Percentiles rank a stretch among this genome's conserved stretches.
These are phyloP conservation scores for Teinopalpus imperialis DNA, from an alignment of 2,888 invertebrate species.

Conservation along the genomic window DNA sequence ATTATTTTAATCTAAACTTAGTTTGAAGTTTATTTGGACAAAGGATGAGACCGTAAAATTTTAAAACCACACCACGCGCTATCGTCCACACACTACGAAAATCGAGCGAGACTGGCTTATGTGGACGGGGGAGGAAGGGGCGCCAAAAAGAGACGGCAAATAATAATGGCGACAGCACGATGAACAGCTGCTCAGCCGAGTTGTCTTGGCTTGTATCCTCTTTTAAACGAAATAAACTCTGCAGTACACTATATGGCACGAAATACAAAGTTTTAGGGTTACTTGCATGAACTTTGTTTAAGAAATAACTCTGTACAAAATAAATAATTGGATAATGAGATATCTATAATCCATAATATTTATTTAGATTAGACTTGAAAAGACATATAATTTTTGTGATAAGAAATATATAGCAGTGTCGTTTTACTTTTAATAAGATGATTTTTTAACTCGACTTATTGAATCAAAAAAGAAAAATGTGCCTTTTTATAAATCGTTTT, in stretches of 20 bases:
- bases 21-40: conserved; percentile 63
- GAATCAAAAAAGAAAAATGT: too few relatives aligned
- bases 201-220: conserved; percentile 33
- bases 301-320: too few relatives aligned
- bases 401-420: too few relatives aligned
- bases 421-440: too few relatives aligned
- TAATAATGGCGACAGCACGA: conserved; percentile 69
- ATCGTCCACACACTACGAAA: conserved; percentile 61
- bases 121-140: conserved; percentile 42
- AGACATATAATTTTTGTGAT: too few relatives aligned
- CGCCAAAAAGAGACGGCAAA: conserved; percentile 52
- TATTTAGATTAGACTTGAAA: too few relatives aligned
- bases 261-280: not conserved
- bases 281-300: too few relatives aligned
- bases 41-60: conserved; percentile 70
- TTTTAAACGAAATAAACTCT: conserved; percentile 20
- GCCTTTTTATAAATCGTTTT: too few relatives aligned
- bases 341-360: too few relatives aligned
- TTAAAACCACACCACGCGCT: conserved; percentile 39
- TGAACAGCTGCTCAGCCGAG: conserved; percentile 63
- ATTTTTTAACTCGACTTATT: too few relatives aligned
- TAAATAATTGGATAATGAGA: too few relatives aligned
- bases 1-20: conserved; percentile 30
- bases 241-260: conserved; percentile 3
- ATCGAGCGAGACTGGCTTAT: conserved; percentile 76